Conservation (phyloP, 2,888 invertebrate genomes). For the Philonicus albiceps region DNA sequence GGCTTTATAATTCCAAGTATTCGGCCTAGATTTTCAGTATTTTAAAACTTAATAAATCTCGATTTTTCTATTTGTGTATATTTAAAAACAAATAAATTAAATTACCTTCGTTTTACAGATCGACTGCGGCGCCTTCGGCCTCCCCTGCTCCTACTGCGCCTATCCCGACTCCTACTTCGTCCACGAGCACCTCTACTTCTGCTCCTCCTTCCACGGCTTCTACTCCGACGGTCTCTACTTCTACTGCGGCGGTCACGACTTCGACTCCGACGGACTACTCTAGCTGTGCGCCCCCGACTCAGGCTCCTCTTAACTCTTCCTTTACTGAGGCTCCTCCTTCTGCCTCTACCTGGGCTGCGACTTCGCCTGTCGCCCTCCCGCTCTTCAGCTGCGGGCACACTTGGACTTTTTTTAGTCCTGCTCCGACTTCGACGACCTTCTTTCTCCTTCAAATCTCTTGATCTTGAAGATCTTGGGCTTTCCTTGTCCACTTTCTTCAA, state of each 20-base stretch:
- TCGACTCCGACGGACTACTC: conserved; percentile 52
- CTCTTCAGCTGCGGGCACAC: conserved; percentile 52
- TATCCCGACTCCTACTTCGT: conserved; percentile 50
- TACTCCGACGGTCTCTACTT: conserved; percentile 50
- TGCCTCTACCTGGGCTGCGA: conserved; percentile 51
- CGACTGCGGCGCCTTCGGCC: conserved; percentile 47
- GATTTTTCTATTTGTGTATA: not conserved
- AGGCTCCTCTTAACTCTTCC: conserved; percentile 5
- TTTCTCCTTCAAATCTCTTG: conserved; percentile 53
- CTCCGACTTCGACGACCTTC: conserved; percentile 57
- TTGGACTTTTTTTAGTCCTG: conserved; percentile 55
- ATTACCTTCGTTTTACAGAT: conserved; percentile 47
- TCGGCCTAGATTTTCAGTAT: no score
- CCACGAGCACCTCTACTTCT: conserved; percentile 45
- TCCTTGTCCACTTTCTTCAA: conserved; percentile 54
- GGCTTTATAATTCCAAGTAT: no score
- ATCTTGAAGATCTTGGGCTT: conserved; percentile 55
- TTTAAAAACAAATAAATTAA: not conserved
- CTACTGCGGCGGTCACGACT: conserved; percentile 54
- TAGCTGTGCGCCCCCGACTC: conserved; percentile 50
- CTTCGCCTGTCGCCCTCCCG: conserved; percentile 25
- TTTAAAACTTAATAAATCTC: no score
- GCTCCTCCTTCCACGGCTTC: conserved; percentile 44
- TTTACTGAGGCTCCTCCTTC: conserved; percentile 54
- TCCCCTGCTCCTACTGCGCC: conserved; percentile 50